Evolutionary conservation across 2,797 vertebrate genomes (phyloP).

Genomic region (Chiroxiphia lanceolata): DNA sequence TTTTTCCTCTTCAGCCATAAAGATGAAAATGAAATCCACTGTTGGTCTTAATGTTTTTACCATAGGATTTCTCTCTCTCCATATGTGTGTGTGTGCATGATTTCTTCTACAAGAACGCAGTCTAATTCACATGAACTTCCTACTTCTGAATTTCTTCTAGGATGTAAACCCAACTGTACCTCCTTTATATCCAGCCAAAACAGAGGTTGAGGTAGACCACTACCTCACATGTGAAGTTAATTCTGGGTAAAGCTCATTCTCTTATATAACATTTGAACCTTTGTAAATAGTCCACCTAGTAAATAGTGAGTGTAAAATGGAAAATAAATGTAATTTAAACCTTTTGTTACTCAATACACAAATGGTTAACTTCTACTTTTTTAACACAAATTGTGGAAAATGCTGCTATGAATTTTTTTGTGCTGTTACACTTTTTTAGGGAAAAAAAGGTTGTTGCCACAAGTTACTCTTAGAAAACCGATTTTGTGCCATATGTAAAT

Average conservation of each 20-base stretch:
- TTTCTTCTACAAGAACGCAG: neutral
- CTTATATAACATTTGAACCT: constrained; percentile 37
- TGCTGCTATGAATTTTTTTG: constrained; percentile 80
- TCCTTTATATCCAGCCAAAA: constrained; percentile 45
- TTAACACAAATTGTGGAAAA: constrained; percentile 76
- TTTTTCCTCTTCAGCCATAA: neutral
- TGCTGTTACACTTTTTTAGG: constrained; percentile 77
- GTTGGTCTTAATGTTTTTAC: constrained; percentile 34
- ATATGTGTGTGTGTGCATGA: neutral
- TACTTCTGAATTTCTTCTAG: constrained; percentile 18
- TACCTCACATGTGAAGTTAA: constrained; percentile 30
- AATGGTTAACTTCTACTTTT: constrained; percentile 74
- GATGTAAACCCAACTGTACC: constrained; percentile 7
- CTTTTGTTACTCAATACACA: constrained; percentile 73
- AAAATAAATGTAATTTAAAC: constrained; percentile 76
- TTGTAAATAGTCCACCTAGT: constrained; percentile 79
- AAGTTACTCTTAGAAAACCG: constrained; percentile 57
- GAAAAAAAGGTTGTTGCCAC: constrained; percentile 66
- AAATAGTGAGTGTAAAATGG: constrained; percentile 76
- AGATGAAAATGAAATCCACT: neutral
- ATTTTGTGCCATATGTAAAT: constrained; percentile 75
- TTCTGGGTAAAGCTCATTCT: constrained; percentile 52
- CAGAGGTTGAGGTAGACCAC: constrained; percentile 27
- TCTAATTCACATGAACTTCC: neutral
- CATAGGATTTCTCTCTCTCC: neutral